Base-by-base conservation (phyloP, 2,797 vertebrate genomes). In the Pelochelys cantorii region DNA sequence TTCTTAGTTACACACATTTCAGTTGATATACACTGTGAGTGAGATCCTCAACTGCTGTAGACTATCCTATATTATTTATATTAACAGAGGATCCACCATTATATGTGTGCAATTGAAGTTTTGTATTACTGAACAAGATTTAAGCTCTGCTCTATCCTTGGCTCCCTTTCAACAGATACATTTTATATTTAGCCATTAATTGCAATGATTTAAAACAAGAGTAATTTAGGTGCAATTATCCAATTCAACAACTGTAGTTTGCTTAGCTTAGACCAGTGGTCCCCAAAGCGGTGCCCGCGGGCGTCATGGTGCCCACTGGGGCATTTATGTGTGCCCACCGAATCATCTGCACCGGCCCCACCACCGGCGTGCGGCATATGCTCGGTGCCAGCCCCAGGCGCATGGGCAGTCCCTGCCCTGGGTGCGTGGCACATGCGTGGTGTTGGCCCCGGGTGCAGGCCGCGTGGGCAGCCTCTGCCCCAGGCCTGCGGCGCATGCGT, bases 1-100 rank as follows among this genome's bases (percentile, higher is more conserved):
- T n/a, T 71, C 15, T 37, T 71, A 62, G 17, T 34, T 71, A 34
- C 17, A 68, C 52, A 83, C 53, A 78, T 34, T n/a, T 55, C 60
- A 84, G 17, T 65, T 62, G 65, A 86, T 11, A 11, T 0, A 0
- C 60, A 27, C 23, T 27, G 2, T 7, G 48, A 53, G 23, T 48
- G 27, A 9, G 23, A 56, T 3, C 74, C 55, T 84, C 78, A 42
- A 42, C 42, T 88, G n/a, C 23, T 29, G 37, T 81, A 75, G 90
- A 52, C 84, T 57, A 11, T 74, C 34, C 13, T 15, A 65, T 29
- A 65, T 7, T 14, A 31, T 62, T 31, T 62, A 15, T 37, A 11
- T 18, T 7, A 37, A n/a, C 68, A 34, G 68, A 71, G n/a, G 20
- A 37, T 71, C 68, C 37, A 7, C 17, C 34, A 10, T 23, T 8